Evolutionary conservation across 2,888 invertebrate genomes (phyloP).

Genomic region (Amiota minor): DNA sequence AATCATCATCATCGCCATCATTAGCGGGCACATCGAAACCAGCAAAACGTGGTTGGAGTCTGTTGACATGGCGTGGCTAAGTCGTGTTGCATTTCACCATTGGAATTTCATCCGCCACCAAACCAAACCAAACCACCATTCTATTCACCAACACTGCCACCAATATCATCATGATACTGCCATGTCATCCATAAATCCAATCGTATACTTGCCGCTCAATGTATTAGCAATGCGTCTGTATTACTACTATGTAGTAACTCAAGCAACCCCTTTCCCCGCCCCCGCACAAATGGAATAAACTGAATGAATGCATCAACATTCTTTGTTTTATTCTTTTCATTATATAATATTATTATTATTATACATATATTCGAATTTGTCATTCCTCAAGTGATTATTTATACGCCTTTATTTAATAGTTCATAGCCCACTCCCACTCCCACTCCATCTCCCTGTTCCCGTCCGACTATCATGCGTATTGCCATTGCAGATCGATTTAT

Average conservation of each 20-base stretch:
- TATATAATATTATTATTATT: no score
- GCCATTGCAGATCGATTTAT: neutral
- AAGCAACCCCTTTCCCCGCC: slow-evolving; percentile 39
- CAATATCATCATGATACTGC: slow-evolving; percentile 25
- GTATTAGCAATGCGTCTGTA: slow-evolving; percentile 61
- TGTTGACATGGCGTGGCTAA: slow-evolving; percentile 69
- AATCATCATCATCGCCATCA: slow-evolving; percentile 45
- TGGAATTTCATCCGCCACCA: no score
- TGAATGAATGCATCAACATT: neutral
- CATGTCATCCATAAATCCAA: slow-evolving; percentile 23
- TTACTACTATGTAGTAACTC: slow-evolving; percentile 71
- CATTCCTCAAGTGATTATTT: slow-evolving; percentile 4
- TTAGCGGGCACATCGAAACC: slow-evolving; percentile 46
- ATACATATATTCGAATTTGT: no score
- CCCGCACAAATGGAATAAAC: neutral
- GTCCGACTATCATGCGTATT: neutral
- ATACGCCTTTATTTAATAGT: slow-evolving; percentile 9
- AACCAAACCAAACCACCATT: no score
- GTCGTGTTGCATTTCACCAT: neutral
- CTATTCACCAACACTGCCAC: slow-evolving; percentile 11
- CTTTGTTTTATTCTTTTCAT: no score
- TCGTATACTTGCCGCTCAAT: slow-evolving; percentile 56
- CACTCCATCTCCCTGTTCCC: slow-evolving; percentile 14
- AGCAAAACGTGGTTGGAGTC: slow-evolving; percentile 65
- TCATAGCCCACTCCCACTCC: neutral